Evolutionary conservation across 2,797 vertebrate species (phyloP).

Genomic region (Coregonus sp.): DNA sequence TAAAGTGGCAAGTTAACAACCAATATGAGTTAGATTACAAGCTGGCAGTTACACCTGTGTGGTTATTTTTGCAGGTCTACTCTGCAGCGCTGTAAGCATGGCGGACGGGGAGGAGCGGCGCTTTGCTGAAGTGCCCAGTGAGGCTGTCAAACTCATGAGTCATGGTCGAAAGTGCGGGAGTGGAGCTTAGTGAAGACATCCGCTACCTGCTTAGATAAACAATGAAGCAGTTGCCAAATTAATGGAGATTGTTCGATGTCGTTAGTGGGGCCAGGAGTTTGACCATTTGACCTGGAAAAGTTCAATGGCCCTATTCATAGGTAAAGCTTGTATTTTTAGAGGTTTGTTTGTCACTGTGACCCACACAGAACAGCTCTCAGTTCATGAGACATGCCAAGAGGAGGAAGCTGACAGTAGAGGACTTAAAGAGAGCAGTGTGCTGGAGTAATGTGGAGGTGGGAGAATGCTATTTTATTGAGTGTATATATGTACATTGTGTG

Average conservation of each 20-base stretch:
- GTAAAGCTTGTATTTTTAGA: background rate
- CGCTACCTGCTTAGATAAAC: constrained; percentile 84
- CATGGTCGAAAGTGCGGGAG: constrained; percentile 86
- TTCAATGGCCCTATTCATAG: background rate
- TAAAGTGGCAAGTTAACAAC: background rate
- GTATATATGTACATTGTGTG: background rate
- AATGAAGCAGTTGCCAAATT: background rate
- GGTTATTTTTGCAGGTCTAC: background rate
- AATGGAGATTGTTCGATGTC: background rate
- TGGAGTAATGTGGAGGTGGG: constrained; percentile 92
- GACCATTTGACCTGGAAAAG: background rate
- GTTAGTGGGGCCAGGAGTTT: background rate
- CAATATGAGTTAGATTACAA: background rate
- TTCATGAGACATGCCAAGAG: constrained; percentile 91
- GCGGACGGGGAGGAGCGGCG: constrained; percentile 88
- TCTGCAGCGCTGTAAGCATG: constrained; percentile 65
- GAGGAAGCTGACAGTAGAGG: constrained; percentile 88
- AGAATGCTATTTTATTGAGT: too few relatives aligned
- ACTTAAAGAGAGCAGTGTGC: constrained; percentile 89
- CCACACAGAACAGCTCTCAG: constrained; percentile 88
- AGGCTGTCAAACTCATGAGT: constrained; percentile 87
- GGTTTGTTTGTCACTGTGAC: background rate
- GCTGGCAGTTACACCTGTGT: background rate
- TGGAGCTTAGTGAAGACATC: constrained; percentile 87
- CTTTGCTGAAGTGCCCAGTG: constrained; percentile 89